Evolutionary conservation across 2,888 invertebrate species (phyloP).

Genomic region (Cheilosia impressa): DNA sequence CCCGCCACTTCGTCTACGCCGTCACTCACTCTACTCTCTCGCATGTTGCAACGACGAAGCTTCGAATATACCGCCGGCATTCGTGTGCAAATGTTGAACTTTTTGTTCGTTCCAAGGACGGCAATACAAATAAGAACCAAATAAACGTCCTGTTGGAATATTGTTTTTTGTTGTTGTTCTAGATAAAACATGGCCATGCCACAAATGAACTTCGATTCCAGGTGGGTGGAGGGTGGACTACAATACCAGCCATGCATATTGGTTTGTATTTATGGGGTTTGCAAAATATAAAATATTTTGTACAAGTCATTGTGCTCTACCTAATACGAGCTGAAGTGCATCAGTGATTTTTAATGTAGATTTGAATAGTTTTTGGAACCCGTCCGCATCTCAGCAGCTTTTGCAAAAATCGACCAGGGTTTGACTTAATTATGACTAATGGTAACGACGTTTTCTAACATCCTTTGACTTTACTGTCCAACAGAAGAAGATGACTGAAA

Average conservation of each 20-base stretch:
- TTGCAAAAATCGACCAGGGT: no score
- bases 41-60: constrained; percentile 8
- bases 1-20: background rate
- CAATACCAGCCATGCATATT: background rate
- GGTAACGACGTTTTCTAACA: no score
- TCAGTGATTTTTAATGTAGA: no score
- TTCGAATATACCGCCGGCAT: constrained; percentile 15
- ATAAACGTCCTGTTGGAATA: constrained; percentile 2
- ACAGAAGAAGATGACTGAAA: no score
- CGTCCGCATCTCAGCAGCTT: no score
- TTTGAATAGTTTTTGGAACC: no score
- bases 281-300: no score
- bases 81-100: constrained; percentile 13
- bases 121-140: background rate
- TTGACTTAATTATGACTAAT: no score
- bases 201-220: background rate
- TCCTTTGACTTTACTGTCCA: no score
- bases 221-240: background rate
- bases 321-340: no score
- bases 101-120: constrained; percentile 4
- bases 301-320: no score
- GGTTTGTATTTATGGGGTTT: background rate
- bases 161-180: background rate
- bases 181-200: background rate
- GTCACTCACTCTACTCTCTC: background rate